Conservation (phyloP, 2,113 vertebrate species). For the Anas platyrhynchos region DNA sequence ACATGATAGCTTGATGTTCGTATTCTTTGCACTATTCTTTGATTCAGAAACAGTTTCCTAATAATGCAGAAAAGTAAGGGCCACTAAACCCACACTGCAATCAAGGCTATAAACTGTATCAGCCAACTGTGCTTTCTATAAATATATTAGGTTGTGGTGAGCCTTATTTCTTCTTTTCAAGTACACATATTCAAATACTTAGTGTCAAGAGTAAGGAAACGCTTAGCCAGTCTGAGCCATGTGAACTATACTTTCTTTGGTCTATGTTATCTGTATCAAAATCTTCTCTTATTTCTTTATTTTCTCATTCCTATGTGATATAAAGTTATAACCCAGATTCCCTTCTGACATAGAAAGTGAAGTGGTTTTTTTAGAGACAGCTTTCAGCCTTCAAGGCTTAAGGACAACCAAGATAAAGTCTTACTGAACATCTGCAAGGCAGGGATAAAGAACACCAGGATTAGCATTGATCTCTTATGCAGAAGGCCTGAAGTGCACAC, state of each 20-base stretch:
- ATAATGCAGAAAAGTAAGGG: neutral
- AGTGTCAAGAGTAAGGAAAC: neutral
- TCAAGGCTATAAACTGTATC: neutral
- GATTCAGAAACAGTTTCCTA: neutral
- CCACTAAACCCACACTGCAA: neutral
- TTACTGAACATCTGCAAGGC: neutral
- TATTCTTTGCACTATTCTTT: neutral
- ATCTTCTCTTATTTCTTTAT: neutral
- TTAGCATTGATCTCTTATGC: neutral
- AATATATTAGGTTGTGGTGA: neutral
- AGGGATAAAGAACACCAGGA: neutral
- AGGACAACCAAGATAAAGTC: neutral
- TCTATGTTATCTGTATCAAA: neutral
- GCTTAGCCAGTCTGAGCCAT: neutral
- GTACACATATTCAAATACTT: neutral
- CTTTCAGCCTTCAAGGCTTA: conserved; percentile 6
- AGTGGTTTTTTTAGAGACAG: neutral
- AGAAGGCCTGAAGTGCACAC: neutral
- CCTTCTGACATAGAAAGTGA: neutral
- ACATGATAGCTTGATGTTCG: neutral
- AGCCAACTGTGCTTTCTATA: neutral
- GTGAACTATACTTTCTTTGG: neutral
- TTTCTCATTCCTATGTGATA: neutral
- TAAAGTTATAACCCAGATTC: neutral
- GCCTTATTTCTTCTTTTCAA: neutral